Percentiles rank a stretch among this genome's conserved stretches.
These are phyloP conservation scores for Dermolepida albohirtum DNA, from an alignment of 2,888 invertebrate genomes.

Conservation along the genomic window DNA sequence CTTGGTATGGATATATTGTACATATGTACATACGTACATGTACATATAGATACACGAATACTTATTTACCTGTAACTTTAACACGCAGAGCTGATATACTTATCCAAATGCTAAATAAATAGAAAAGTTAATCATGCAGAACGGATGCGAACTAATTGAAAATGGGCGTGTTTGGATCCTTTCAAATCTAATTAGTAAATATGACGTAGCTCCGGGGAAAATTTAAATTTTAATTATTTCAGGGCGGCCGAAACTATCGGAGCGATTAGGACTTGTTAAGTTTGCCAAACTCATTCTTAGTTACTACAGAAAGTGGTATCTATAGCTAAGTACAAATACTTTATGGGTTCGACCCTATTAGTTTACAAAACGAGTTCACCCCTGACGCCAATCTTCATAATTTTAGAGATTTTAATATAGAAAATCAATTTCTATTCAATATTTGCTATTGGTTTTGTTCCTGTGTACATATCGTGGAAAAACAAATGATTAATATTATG, in stretches of 20 bases:
- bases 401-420: neutral
- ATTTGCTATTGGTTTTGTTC: slow-evolving; percentile 4
- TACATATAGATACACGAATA: too few species aligned
- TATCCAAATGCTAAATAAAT: too few species aligned
- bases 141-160: slow-evolving; percentile 30
- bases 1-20: too few species aligned
- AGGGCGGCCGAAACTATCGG: slow-evolving; percentile 3
- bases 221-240: slow-evolving; percentile 36
- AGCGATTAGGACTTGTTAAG: slow-evolving; percentile 15
- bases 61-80: too few species aligned
- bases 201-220: slow-evolving; percentile 15
- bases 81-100: too few species aligned
- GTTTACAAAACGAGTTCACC: slow-evolving; percentile 2
- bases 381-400: neutral
- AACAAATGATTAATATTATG: too few species aligned
- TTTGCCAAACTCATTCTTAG: slow-evolving; percentile 19
- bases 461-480: neutral
- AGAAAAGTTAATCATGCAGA: slow-evolving; percentile 7
- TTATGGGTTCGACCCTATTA: slow-evolving; percentile 24
- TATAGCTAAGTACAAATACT: slow-evolving; percentile 22
- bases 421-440: slow-evolving; percentile 6
- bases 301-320: slow-evolving; percentile 24
- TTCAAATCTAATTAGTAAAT: slow-evolving; percentile 34
- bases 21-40: too few species aligned
- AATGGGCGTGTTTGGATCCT: slow-evolving; percentile 28